These are phyloP conservation scores for Chloebia gouldiae DNA, from an alignment of 2,113 vertebrate species.

Conservation along the genomic window DNA sequence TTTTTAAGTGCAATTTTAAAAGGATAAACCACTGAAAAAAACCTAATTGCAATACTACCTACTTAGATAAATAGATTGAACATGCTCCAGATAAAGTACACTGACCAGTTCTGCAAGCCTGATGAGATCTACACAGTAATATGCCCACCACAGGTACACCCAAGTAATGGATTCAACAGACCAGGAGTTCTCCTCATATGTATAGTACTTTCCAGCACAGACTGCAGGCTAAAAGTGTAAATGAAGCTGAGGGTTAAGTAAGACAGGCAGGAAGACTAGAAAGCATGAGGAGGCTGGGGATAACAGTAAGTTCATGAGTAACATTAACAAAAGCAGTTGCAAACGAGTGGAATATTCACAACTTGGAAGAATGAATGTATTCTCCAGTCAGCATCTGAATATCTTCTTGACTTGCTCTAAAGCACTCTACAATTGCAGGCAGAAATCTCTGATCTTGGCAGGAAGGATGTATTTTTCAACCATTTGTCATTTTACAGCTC, in stretches of 20 bases:
- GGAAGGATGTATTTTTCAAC: background rate
- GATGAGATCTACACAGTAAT: background rate
- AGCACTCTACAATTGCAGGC: background rate
- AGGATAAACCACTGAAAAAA: background rate
- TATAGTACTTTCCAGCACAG: background rate
- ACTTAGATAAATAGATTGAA: background rate
- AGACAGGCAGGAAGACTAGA: background rate
- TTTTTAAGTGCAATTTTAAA: background rate
- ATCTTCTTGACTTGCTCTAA: background rate
- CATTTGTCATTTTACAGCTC: background rate
- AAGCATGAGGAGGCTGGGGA: background rate
- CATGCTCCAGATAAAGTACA: background rate
- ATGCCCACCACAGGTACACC: background rate
- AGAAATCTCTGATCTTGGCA: background rate
- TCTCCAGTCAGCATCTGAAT: background rate
- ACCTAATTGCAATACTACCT: background rate
- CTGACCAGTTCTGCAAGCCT: background rate
- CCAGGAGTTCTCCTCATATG: background rate
- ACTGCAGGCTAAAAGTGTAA: background rate
- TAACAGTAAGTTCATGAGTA: background rate
- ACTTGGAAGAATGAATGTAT: background rate
- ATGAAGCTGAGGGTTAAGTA: background rate
- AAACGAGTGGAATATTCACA: background rate
- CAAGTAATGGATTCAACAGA: background rate
- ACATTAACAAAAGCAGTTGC: background rate